Evolutionary conservation across 2,113 vertebrate species (phyloP).

Genomic region (Trichechus manatus): DNA sequence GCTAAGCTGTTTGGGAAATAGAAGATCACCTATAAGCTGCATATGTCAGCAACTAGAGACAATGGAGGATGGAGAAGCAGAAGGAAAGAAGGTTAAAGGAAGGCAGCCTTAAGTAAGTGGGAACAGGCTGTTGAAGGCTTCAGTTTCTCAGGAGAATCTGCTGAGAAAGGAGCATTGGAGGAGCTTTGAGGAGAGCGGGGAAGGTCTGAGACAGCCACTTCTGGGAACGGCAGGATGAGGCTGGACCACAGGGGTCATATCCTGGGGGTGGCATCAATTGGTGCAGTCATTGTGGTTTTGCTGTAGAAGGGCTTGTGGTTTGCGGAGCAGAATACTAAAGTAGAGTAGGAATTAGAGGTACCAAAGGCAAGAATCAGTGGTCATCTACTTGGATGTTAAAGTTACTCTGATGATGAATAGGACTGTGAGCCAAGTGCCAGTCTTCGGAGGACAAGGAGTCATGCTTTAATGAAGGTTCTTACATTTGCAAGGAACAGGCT

Average conservation of each 20-base stretch:
- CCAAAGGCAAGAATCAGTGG: neutral
- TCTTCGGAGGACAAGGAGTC: neutral
- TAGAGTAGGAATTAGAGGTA: neutral
- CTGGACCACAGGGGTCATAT: neutral
- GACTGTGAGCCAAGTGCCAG: neutral
- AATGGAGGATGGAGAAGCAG: neutral
- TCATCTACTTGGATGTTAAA: neutral
- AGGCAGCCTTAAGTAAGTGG: neutral
- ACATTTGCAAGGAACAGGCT: neutral
- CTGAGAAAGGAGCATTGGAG: neutral
- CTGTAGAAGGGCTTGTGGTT: neutral
- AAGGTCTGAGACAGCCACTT: neutral
- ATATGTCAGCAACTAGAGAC: neutral
- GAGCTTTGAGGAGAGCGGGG: neutral
- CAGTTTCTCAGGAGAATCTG: neutral
- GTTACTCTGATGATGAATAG: neutral
- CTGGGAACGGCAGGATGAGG: neutral
- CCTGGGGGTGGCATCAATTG: accelerated
- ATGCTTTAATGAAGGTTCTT: neutral
- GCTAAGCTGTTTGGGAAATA: neutral
- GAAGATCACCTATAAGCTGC: neutral
- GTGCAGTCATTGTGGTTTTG: neutral
- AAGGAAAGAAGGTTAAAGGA: neutral
- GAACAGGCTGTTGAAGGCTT: neutral
- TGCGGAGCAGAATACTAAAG: neutral